Conservation (phyloP, 1,140 invertebrate species). For the Drepana arcuata region DNA sequence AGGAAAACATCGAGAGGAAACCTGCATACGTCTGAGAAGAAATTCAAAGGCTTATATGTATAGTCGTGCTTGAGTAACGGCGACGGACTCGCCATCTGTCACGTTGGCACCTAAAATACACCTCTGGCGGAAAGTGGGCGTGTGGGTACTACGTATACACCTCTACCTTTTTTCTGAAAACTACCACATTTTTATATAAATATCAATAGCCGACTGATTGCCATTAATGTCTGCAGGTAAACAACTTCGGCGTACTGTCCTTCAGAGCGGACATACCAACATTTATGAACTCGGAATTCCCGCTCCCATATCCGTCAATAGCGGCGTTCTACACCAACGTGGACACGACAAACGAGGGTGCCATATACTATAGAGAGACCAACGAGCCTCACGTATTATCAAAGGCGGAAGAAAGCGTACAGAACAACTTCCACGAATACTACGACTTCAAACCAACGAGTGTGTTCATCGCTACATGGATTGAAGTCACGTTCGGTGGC, state of each 20-base stretch:
- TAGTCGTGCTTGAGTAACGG: too few species aligned
- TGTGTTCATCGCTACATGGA: slow-evolving; percentile 84
- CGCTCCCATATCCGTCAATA: slow-evolving; percentile 90
- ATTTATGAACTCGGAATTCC: slow-evolving; percentile 91
- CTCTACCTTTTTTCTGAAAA: too few species aligned
- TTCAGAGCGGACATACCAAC: slow-evolving; percentile 88
- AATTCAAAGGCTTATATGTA: too few species aligned
- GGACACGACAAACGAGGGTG: slow-evolving; percentile 83
- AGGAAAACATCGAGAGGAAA: too few species aligned
- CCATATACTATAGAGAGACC: slow-evolving; percentile 86
- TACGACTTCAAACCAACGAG: slow-evolving; percentile 75
- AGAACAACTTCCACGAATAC: slow-evolving; percentile 79
- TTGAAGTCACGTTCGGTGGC: slow-evolving; percentile 75
- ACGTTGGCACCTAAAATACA: too few species aligned
- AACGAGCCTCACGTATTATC: slow-evolving; percentile 75
- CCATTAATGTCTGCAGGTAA: too few species aligned
- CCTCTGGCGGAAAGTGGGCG: too few species aligned
- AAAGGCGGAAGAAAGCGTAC: slow-evolving; percentile 78
- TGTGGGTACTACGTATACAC: too few species aligned
- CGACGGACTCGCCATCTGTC: too few species aligned
- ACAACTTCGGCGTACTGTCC: slow-evolving; percentile 92
- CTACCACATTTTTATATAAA: too few species aligned
- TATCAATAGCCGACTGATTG: too few species aligned
- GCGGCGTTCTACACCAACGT: slow-evolving; percentile 94
- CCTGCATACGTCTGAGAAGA: too few species aligned